These are phyloP conservation scores for Smutsia gigantea DNA, from an alignment of 2,797 vertebrate species.

Conservation along the genomic window DNA sequence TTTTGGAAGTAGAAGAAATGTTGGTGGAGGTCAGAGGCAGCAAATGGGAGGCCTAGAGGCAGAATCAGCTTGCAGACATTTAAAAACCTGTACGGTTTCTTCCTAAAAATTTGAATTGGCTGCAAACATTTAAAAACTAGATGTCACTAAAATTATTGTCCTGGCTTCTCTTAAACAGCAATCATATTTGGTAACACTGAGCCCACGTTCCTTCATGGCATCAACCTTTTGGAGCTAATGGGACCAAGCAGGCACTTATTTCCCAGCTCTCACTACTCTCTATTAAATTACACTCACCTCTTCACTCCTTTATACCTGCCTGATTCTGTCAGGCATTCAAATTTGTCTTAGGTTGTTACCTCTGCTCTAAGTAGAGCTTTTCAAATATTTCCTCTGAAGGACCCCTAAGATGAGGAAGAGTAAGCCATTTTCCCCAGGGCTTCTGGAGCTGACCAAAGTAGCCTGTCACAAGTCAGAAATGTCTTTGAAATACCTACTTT, in stretches of 20 bases:
- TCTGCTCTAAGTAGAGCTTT: not conserved
- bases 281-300: not conserved
- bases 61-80: not conserved
- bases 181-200: not conserved
- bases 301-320: not conserved
- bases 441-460: not conserved
- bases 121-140: conserved; percentile 22
- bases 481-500: not conserved
- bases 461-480: conserved; percentile 8
- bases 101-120: not conserved
- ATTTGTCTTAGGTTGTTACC: not conserved
- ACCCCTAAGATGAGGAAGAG: not conserved
- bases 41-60: not conserved
- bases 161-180: not conserved
- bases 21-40: not conserved
- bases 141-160: not conserved
- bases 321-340: not conserved
- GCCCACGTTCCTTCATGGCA: not conserved
- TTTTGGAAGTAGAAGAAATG: conserved; percentile 32
- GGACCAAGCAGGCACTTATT: no score
- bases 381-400: conserved; percentile 22
- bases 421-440: not conserved
- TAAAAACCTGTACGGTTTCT: not conserved
- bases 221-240: not conserved
- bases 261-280: not conserved